Evolutionary conservation across 2,888 invertebrate species (phyloP), one percentile per base, ranked within the genome.

Genomic region (Chorisops tibialis): DNA sequence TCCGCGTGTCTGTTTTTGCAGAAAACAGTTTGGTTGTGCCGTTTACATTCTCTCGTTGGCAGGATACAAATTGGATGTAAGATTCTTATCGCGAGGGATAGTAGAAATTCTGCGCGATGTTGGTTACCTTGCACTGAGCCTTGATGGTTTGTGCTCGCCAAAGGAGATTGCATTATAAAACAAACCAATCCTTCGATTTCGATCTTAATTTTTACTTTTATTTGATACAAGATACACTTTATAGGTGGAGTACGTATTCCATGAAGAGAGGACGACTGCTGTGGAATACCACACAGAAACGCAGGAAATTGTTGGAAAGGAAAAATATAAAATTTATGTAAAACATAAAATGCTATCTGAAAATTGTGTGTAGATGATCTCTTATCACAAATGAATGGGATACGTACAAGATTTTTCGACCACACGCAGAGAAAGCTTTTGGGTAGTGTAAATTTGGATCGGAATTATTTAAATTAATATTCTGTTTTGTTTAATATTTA

Each of bases 21-120:
- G 30, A 30, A 30, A 30, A 30, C 30, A 30, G 30, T 30, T 30
- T 30, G 4, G 19, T 30, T 9, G n/a, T n/a, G 12, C 52, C 24
- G 14, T 56, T 4, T 30, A 56, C 51, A 59, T 61, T 63, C 51
- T 51, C 50, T 49, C 49, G 61, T 58, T 63, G 60, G 63, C 63
- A 63, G 60, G 63, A 63, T 63, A 63, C 63, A 63, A 63, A 63
- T 63, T 63, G 63, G 63, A 56, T 63, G 58, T 61, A 58, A 61
- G 63, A 61, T 61, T 63, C 51, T 63, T 63, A 63, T 63, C 63
- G 30, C 37, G 37, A 45, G 59, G n/a, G n/a, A 52, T 52, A 14
- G 19, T n/a, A 47, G 43, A 49, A 45, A 22, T 22, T 21, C 49
- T 14, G 49, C 59, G 45, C 24, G 56, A 49, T 19, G 21, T 47